Percentiles rank a stretch among this genome's conserved stretches.
phyloP scores from a whole-genome alignment of 1,140 invertebrate species.

The Panagrolaimus sp. region DNA sequence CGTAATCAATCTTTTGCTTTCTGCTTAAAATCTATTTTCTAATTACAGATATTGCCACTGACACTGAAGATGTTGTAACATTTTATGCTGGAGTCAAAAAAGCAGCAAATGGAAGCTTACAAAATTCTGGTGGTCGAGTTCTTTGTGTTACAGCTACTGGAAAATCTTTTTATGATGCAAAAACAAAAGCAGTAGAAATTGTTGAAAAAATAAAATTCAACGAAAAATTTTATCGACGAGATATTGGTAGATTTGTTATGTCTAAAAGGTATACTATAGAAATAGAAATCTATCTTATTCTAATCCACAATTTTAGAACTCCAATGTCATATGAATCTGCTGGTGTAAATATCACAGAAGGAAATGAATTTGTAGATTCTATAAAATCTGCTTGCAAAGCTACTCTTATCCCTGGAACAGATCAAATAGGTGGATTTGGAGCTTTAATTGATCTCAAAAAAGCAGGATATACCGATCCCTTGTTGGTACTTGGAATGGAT shows the following conservation, averaged over 20 bases:
- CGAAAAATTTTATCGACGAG: constrained; percentile 75
- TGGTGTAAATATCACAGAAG: constrained; percentile 86
- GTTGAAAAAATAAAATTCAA: constrained; percentile 71
- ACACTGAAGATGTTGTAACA: constrained; percentile 48
- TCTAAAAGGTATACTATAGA: neutral
- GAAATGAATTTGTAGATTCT: constrained; percentile 72
- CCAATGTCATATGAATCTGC: constrained; percentile 78
- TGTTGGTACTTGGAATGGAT: constrained; percentile 87
- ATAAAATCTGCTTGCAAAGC: constrained; percentile 72
- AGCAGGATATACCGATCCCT: constrained; percentile 70
- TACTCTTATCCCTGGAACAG: constrained; percentile 46
- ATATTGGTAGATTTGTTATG: constrained; percentile 70
- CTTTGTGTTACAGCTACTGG: constrained; percentile 72
- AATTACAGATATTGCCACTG: constrained; percentile 25
- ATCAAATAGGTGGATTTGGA: constrained; percentile 78
- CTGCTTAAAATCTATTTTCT: too few species aligned
- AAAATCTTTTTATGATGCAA: constrained; percentile 67
- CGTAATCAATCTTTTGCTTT: too few species aligned
- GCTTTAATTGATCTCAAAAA: constrained; percentile 76
- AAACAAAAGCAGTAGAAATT: constrained; percentile 62
- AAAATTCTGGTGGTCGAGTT: constrained; percentile 87
- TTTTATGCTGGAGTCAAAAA: constrained; percentile 64
- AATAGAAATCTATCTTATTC: too few species aligned
- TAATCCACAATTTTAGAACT: constrained; percentile 57
- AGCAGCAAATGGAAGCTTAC: constrained; percentile 59